phyloP scores from a whole-genome alignment of 2,797 vertebrate species.

The Sphenodon punctatus region DNA sequence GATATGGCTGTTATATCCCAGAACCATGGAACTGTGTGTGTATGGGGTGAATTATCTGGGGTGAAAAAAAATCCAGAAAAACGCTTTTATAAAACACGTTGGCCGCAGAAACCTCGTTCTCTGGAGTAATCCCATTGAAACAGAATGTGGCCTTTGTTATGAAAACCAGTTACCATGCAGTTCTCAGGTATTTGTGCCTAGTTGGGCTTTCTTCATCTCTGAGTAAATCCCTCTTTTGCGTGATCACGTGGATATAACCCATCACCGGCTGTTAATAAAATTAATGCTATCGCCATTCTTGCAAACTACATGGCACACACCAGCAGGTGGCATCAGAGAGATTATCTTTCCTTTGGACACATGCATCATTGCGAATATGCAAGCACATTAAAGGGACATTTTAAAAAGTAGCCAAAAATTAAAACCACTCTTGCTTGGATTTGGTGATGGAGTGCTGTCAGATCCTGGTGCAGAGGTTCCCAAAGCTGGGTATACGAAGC shows the following conservation, averaged over 20 bases:
- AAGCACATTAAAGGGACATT: neutral
- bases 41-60: no score
- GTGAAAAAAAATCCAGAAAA: neutral
- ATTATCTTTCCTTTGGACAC: neutral
- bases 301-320: neutral
- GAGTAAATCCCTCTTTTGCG: neutral
- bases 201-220: neutral
- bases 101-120: no score
- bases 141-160: no score
- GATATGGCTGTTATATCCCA: no score
- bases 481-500: no score
- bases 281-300: conserved; percentile 5
- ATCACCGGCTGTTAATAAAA: conserved; percentile 10
- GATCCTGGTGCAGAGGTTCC: no score
- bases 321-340: neutral
- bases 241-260: neutral
- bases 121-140: no score
- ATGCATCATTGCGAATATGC: neutral
- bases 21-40: no score
- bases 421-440: neutral
- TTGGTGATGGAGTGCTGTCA: neutral
- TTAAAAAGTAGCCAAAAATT: neutral
- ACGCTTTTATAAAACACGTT: neutral
- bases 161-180: neutral
- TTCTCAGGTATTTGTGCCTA: neutral